Conservation (phyloP, 1,140 invertebrate species). For the Plodia interpunctella region DNA sequence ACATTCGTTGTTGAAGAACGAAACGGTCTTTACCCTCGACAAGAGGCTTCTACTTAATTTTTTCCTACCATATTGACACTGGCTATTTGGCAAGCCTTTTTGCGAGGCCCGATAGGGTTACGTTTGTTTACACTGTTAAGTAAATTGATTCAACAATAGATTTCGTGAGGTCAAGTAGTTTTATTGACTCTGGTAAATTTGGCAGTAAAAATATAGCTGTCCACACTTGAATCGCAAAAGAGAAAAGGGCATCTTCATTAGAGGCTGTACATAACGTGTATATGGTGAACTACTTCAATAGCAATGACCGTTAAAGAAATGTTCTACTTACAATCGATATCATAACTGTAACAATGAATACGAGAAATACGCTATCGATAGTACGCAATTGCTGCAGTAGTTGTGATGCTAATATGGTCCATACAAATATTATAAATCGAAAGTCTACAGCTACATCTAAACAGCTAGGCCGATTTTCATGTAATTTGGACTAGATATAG, state of each 20-base stretch:
- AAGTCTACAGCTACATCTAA: too few species aligned
- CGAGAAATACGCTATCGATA: background rate
- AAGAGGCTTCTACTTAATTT: conserved; percentile 58
- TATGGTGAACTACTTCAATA: background rate
- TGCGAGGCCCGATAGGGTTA: conserved; percentile 61
- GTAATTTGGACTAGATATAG: too few species aligned
- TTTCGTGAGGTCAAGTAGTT: conserved; percentile 10
- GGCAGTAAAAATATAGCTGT: background rate
- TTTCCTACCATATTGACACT: conserved; percentile 45
- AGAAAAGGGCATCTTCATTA: background rate
- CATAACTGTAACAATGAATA: background rate
- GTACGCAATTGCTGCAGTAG: background rate
- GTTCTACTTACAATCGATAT: background rate
- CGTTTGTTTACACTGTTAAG: conserved; percentile 47
- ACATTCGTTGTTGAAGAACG: background rate
- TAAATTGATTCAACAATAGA: conserved; percentile 38
- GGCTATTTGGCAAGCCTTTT: conserved; percentile 54
- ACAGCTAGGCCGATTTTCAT: too few species aligned
- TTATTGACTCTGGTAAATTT: background rate
- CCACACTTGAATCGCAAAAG: background rate
- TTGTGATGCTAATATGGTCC: too few species aligned
- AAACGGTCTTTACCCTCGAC: conserved; percentile 29
- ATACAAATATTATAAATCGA: too few species aligned
- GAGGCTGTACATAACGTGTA: background rate
- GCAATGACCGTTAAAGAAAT: background rate